These are phyloP conservation scores for Heptranchias perlo DNA, from an alignment of 2,113 vertebrate genomes.

Conservation along the genomic window DNA sequence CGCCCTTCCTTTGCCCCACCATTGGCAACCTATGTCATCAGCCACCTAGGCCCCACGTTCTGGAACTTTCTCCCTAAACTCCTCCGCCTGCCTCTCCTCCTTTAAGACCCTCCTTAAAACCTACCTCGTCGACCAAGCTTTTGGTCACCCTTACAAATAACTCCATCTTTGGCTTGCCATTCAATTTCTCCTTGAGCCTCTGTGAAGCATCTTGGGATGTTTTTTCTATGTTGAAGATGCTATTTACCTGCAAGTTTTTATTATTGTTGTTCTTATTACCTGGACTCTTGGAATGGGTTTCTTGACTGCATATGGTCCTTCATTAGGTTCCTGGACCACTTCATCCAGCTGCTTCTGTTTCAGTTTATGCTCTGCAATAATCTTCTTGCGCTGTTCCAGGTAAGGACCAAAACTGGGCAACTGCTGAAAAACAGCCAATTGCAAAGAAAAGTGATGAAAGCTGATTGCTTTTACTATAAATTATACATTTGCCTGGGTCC, in stretches of 20 bases:
- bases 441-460: neutral
- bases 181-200: neutral
- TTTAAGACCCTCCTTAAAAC: neutral
- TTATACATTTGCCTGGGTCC: too few species aligned
- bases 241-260: neutral
- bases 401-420: conserved; percentile 83
- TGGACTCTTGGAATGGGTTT: conserved; percentile 72
- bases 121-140: neutral
- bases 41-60: neutral
- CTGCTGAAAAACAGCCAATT: conserved; percentile 54
- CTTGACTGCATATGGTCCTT: conserved; percentile 52
- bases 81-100: neutral
- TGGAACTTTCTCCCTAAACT: neutral
- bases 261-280: conserved; percentile 54
- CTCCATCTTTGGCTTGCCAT: neutral
- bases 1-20: neutral
- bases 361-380: conserved; percentile 69
- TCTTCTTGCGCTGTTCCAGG: conserved; percentile 67
- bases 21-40: neutral
- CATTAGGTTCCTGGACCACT: conserved; percentile 39
- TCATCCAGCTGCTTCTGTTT: conserved; percentile 46
- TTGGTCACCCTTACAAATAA: neutral
- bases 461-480: neutral
- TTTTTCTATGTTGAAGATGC: neutral
- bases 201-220: neutral